These are phyloP conservation scores for Psilopsiagon aymara DNA, from an alignment of 2,113 vertebrate species.

Conservation along the genomic window DNA sequence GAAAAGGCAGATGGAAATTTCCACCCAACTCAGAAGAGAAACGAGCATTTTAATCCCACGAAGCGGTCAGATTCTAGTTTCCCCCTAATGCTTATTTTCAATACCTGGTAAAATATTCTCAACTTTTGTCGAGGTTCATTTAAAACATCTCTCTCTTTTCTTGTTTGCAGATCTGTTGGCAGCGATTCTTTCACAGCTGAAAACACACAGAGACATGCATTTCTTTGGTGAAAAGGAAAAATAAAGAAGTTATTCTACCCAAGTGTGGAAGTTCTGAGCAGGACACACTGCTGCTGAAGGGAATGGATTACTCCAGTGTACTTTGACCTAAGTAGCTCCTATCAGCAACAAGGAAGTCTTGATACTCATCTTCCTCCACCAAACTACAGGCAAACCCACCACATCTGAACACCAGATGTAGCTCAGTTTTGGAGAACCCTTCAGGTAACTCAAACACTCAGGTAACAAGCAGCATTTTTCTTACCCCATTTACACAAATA, in stretches of 20 bases:
- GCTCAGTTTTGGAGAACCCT: not conserved
- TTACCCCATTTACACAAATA: not conserved
- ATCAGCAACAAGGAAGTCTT: not conserved
- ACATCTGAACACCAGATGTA: not conserved
- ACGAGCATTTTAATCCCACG: not conserved
- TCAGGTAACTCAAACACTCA: not conserved
- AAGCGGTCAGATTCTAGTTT: not conserved
- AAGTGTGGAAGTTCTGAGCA: not conserved
- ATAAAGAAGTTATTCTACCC: not conserved
- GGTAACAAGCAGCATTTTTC: not conserved
- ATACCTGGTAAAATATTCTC: slow-evolving; percentile 98
- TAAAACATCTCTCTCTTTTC: slow-evolving; percentile 88
- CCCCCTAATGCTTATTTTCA: not conserved
- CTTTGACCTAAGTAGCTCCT: not conserved
- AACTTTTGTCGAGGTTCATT: slow-evolving; percentile 94
- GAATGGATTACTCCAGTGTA: not conserved
- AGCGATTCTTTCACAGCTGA: slow-evolving; percentile 93
- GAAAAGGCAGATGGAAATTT: not conserved
- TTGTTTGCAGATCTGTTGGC: slow-evolving; percentile 88
- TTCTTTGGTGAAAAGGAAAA: not conserved
- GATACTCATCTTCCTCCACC: not conserved
- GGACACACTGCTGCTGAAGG: not conserved
- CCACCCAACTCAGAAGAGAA: not conserved
- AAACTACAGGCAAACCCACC: not conserved
- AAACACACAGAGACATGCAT: not conserved